Evolutionary conservation across 2,888 invertebrate genomes (phyloP).

Genomic region (Drosophila sordidula): DNA sequence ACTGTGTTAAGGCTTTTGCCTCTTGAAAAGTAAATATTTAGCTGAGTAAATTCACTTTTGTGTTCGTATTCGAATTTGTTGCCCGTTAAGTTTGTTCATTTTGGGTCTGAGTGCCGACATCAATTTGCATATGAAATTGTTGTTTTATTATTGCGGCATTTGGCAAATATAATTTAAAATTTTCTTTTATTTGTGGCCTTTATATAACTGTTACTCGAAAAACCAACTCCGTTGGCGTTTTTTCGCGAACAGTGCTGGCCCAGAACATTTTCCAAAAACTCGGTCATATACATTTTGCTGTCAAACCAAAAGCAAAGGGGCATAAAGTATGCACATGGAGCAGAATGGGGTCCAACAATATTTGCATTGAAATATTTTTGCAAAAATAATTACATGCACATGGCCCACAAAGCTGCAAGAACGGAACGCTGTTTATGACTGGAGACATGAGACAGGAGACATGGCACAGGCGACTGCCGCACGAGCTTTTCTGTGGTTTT

Average conservation of each 20-base stretch:
- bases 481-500: conserved; percentile 62
- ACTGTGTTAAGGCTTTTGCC: conserved; percentile 52
- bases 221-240: conserved; percentile 14
- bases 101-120: conserved; percentile 51
- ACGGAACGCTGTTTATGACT: conserved; percentile 68
- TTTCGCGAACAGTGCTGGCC: conserved; percentile 5
- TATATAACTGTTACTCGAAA: conserved; percentile 42
- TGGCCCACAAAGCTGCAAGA: conserved; percentile 56
- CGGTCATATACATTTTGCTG: conserved; percentile 75
- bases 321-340: conserved; percentile 63
- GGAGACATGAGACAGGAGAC: conserved; percentile 58
- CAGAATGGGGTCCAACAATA: conserved; percentile 70
- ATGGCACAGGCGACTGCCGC: conserved; percentile 51
- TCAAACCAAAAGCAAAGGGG: conserved; percentile 76
- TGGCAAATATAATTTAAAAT: conserved; percentile 75
- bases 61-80: conserved; percentile 66
- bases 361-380: conserved; percentile 81
- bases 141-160: conserved; percentile 51
- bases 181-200: conserved; percentile 68
- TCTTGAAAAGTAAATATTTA: conserved; percentile 67
- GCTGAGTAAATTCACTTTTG: conserved; percentile 55
- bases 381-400: conserved; percentile 79
- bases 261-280: conserved; percentile 38
- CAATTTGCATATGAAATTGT: conserved; percentile 77
- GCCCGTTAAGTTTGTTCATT: conserved; percentile 72